phyloP scores from a whole-genome alignment of 2,113 vertebrate species.

The Tylochromis polylepis region DNA sequence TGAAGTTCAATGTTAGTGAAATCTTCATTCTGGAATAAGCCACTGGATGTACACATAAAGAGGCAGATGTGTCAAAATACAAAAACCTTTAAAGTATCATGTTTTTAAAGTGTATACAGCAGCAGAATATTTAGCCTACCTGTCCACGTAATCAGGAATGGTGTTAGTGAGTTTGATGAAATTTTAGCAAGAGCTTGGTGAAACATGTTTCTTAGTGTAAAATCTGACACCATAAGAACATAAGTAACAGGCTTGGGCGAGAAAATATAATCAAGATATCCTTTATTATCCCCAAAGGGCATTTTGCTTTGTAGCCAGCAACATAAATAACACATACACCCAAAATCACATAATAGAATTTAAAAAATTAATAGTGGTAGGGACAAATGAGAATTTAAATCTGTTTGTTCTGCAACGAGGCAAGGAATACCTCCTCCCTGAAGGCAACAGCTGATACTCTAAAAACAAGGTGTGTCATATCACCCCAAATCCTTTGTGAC shows the following conservation, averaged over 20 bases:
- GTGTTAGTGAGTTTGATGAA: not conserved
- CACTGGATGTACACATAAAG: not conserved
- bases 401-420: too few relatives aligned
- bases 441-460: too few relatives aligned
- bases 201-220: not conserved
- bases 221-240: not conserved
- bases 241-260: not conserved
- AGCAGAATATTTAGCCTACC: not conserved
- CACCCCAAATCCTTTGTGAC: not conserved
- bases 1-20: not conserved
- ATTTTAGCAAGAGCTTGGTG: slow-evolving; percentile 9
- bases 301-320: not conserved
- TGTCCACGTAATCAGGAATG: not conserved
- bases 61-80: not conserved
- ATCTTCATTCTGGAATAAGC: not conserved
- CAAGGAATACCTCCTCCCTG: too few relatives aligned
- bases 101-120: not conserved
- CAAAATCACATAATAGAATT: not conserved
- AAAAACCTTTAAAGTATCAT: not conserved
- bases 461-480: too few relatives aligned
- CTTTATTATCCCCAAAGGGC: not conserved
- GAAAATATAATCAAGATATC: not conserved
- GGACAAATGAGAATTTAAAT: too few relatives aligned
- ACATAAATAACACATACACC: not conserved
- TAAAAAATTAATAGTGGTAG: too few relatives aligned